These are phyloP conservation scores for Halictus ligatus DNA, from an alignment of 2,888 invertebrate genomes.

Conservation along the genomic window DNA sequence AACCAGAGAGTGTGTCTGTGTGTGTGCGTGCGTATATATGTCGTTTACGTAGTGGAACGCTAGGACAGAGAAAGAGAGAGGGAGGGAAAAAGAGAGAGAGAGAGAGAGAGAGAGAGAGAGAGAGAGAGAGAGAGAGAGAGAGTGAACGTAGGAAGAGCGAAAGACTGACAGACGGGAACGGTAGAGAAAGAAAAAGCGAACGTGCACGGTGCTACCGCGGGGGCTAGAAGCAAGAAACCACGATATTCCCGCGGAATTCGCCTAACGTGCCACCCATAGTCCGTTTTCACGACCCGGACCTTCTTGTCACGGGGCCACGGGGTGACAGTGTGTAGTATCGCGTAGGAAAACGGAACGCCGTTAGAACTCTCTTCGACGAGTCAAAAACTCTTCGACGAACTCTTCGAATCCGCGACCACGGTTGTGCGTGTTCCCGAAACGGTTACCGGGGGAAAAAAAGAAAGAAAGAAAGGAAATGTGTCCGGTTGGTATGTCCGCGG, in stretches of 20 bases:
- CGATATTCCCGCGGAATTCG: slow-evolving; percentile 66
- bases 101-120: slow-evolving; percentile 35
- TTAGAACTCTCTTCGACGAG: too few relatives aligned
- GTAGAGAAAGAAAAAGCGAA: slow-evolving; percentile 43
- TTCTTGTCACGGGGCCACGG: slow-evolving; percentile 43
- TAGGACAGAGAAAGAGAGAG: neutral
- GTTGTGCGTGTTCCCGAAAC: neutral
- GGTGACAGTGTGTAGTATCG: slow-evolving; percentile 46
- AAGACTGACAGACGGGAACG: slow-evolving; percentile 33
- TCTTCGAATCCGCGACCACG: slow-evolving; percentile 26
- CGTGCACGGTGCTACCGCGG: slow-evolving; percentile 32
- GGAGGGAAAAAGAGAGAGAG: slow-evolving; percentile 30
- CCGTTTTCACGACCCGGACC: slow-evolving; percentile 43
- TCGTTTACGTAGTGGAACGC: slow-evolving; percentile 37
- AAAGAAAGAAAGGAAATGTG: slow-evolving; percentile 29
- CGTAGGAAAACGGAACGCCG: slow-evolving; percentile 14
- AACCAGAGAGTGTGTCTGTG: slow-evolving; percentile 15
- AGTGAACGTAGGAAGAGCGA: slow-evolving; percentile 35
- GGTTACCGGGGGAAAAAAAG: neutral
- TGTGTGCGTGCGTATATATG: slow-evolving; percentile 19
- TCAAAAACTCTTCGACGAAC: too few relatives aligned
- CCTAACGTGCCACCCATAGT: slow-evolving; percentile 43
- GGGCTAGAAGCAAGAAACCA: slow-evolving; percentile 38
- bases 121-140: slow-evolving; percentile 13
- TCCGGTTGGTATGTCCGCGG: slow-evolving; percentile 1